These are phyloP conservation scores for Trachelus stipa DNA, from an alignment of 2,888 invertebrate genomes.

Conservation along the genomic window DNA sequence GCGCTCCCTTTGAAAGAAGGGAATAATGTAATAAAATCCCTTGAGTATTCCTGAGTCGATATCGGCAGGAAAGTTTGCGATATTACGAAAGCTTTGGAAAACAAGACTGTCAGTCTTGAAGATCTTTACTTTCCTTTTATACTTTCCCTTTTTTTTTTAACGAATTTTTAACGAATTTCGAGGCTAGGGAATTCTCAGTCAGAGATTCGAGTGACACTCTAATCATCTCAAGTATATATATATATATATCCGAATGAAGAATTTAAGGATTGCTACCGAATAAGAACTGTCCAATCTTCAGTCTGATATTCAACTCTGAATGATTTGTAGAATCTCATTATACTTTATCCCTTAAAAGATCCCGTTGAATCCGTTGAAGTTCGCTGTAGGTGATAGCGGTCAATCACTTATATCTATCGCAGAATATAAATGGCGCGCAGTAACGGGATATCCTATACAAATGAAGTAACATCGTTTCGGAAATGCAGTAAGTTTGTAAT, in stretches of 20 bases:
- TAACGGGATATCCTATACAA: not conserved
- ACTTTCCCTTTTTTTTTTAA: not conserved
- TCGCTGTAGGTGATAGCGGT: not conserved
- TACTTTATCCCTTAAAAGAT: not conserved
- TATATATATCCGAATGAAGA: not conserved
- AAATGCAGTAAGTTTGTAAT: constrained; percentile 24
- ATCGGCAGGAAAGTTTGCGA: not conserved
- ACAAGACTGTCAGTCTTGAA: not conserved
- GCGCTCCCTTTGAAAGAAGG: not conserved
- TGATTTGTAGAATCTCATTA: not conserved
- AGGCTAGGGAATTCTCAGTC: not conserved
- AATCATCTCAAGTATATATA: not conserved
- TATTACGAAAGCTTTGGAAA: not conserved
- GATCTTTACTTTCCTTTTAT: not conserved
- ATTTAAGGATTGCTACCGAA: no score
- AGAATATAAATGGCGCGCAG: not conserved
- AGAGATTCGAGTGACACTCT: not conserved
- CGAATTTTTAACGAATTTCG: not conserved
- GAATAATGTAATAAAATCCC: not conserved
- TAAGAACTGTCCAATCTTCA: not conserved
- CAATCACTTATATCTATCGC: not conserved
- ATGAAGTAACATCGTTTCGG: not conserved
- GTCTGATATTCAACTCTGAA: not conserved
- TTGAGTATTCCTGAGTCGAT: not conserved
- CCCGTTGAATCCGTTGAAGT: no score